Conservation (phyloP, 2,797 vertebrate genomes). For the Sebastes miniatus region DNA sequence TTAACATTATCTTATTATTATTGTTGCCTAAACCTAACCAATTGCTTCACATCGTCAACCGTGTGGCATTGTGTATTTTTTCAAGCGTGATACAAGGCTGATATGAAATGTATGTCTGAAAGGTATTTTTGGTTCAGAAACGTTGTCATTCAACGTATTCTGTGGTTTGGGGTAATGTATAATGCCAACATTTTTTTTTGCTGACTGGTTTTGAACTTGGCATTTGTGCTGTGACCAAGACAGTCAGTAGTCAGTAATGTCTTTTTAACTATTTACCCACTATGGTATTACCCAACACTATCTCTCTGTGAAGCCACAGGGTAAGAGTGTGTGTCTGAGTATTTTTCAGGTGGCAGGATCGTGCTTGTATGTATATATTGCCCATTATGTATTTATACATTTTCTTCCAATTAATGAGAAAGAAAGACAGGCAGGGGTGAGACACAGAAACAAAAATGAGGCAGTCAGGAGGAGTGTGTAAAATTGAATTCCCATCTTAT, state of each 20-base stretch:
- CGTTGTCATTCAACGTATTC: neutral
- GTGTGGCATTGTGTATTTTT: too few species aligned
- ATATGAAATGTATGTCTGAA: neutral
- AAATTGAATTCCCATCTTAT: neutral
- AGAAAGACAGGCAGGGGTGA: too few species aligned
- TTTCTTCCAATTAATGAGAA: neutral
- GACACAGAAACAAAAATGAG: neutral
- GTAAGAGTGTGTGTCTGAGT: neutral
- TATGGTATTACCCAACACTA: too few species aligned
- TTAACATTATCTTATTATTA: neutral
- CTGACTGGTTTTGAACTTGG: neutral
- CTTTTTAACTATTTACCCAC: neutral
- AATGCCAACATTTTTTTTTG: neutral
- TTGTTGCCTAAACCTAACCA: neutral
- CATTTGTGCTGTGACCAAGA: neutral
- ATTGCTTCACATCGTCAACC: neutral
- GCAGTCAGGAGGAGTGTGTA: neutral
- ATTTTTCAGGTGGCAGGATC: neutral
- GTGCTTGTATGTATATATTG: neutral
- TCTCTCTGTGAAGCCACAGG: neutral
- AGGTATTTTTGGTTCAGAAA: neutral
- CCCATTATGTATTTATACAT: neutral
- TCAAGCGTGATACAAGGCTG: neutral
- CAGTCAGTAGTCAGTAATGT: neutral
- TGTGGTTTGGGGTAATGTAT: neutral